Percentiles rank a stretch among this genome's conserved stretches.
These are phyloP conservation scores for Imbricaverruca yamaguchii DNA, from an alignment of 2,888 invertebrate species.

Conservation along the genomic window DNA sequence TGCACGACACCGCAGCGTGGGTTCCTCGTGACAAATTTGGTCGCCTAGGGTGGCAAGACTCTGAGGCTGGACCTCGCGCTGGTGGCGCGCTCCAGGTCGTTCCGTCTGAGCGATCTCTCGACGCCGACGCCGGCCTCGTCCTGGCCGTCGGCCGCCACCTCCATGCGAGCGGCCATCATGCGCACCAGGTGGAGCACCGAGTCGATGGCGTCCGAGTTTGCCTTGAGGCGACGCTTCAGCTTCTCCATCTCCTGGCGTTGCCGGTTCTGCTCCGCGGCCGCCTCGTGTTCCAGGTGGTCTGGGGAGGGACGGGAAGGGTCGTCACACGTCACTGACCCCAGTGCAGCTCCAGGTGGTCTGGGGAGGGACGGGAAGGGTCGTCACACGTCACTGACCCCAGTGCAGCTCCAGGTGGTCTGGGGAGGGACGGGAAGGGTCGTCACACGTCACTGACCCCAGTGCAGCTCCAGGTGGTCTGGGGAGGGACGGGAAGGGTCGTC, in stretches of 20 bases:
- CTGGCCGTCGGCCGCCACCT: neutral
- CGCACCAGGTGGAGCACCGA: slow-evolving; percentile 66
- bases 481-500: no score
- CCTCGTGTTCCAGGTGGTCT: slow-evolving; percentile 12
- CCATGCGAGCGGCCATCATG: slow-evolving; percentile 40
- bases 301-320: neutral
- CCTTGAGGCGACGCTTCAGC: slow-evolving; percentile 62
- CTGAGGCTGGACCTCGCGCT: neutral
- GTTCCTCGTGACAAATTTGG: no score
- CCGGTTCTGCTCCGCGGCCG: neutral
- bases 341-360: neutral
- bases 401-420: no score
- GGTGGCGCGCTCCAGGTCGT: neutral
- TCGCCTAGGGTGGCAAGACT: no score
- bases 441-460: no score
- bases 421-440: no score
- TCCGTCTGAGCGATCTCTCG: no score
- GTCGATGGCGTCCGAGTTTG: slow-evolving; percentile 58
- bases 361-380: neutral
- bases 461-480: no score
- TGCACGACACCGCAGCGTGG: no score
- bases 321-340: neutral
- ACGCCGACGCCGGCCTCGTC: slow-evolving; percentile 34
- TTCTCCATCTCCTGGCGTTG: slow-evolving; percentile 57
- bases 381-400: no score